Percentiles rank a stretch among this genome's conserved stretches.
These are phyloP conservation scores for Sprattus sprattus DNA, from an alignment of 2,113 vertebrate genomes.

Conservation along the genomic window DNA sequence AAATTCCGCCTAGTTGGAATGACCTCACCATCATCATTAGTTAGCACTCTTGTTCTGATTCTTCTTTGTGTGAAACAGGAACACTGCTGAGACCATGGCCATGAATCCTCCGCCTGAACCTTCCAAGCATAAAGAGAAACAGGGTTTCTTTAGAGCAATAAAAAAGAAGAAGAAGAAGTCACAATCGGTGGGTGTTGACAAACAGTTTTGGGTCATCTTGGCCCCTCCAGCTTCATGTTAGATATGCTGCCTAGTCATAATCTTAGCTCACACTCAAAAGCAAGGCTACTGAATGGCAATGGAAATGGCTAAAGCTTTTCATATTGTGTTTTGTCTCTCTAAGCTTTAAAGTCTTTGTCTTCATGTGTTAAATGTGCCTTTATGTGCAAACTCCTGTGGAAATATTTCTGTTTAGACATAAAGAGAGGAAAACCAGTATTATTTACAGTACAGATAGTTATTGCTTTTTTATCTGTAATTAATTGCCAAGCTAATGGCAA, in stretches of 20 bases:
- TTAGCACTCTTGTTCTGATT: neutral
- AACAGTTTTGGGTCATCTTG: neutral
- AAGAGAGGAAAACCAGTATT: neutral
- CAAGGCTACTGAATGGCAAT: constrained; percentile 11
- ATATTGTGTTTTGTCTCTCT: neutral
- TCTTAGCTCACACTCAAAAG: neutral
- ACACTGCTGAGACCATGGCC: constrained; percentile 85
- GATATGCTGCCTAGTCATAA: neutral
- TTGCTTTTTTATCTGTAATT: neutral
- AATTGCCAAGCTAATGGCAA: neutral
- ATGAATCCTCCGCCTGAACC: constrained; percentile 87
- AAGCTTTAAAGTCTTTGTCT: neutral
- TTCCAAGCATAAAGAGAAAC: constrained; percentile 95
- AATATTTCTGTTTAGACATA: neutral
- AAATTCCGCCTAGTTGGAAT: neutral
- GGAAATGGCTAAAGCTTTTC: constrained; percentile 6
- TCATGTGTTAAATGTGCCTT: constrained; percentile 13
- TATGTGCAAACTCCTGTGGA: constrained; percentile 21
- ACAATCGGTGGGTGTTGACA: constrained; percentile 81
- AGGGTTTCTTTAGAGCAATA: constrained; percentile 97
- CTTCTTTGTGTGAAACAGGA: constrained; percentile 73
- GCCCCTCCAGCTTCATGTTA: neutral
- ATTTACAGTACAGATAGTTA: neutral
- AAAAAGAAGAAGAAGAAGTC: constrained; percentile 99
- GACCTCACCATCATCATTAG: neutral